Evolutionary conservation across 2,797 vertebrate genomes (phyloP).

Genomic region (Gymnothorax javanicus): DNA sequence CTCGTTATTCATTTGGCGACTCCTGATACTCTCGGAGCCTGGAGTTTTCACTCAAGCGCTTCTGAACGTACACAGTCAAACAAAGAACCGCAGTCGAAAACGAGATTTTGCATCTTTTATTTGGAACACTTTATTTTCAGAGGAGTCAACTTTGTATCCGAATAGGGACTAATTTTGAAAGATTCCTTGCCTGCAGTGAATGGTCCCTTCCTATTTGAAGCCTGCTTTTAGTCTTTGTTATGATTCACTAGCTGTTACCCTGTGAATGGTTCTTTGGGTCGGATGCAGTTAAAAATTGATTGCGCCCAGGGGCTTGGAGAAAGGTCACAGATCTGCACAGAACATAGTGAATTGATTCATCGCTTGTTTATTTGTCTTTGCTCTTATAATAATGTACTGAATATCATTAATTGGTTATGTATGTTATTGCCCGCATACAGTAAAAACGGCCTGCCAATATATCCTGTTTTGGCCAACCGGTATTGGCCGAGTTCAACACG

Average conservation of each 20-base stretch:
- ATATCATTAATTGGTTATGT: too few relatives aligned
- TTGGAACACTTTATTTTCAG: not conserved
- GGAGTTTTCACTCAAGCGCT: not conserved
- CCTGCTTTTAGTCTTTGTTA: not conserved
- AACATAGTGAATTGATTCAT: too few relatives aligned
- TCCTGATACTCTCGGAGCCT: not conserved
- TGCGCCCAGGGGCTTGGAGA: not conserved
- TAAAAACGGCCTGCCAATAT: too few relatives aligned
- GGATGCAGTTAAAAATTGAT: not conserved
- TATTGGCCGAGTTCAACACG: too few relatives aligned
- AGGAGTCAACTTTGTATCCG: not conserved
- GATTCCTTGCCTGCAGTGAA: not conserved
- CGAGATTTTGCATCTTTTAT: not conserved
- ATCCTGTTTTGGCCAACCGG: too few relatives aligned
- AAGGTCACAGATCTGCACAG: not conserved
- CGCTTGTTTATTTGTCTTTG: too few relatives aligned
- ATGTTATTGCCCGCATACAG: too few relatives aligned
- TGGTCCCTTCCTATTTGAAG: not conserved
- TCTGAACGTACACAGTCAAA: not conserved
- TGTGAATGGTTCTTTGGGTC: not conserved
- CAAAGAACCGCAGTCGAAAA: not conserved
- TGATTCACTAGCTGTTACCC: not conserved
- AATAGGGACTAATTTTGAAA: not conserved
- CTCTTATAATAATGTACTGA: too few relatives aligned
- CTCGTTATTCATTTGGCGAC: constrained; percentile 8